Conservation (phyloP, 2,888 invertebrate genomes). For the Brachynemurus nebulosus region DNA sequence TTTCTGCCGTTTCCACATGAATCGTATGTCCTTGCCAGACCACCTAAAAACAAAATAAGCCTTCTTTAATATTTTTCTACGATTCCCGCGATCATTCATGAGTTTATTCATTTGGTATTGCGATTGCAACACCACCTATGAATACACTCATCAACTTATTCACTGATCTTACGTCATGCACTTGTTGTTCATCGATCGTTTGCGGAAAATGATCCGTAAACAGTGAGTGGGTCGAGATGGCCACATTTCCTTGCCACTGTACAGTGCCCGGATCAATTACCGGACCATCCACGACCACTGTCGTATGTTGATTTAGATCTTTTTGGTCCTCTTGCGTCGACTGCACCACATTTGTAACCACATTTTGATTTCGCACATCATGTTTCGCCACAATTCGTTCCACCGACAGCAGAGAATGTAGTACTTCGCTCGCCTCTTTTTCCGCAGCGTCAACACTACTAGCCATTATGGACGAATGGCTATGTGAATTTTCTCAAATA, state of each 20-base stretch:
- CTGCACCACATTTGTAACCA: not conserved
- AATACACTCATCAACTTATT: too few species aligned
- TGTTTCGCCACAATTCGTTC: slow-evolving; percentile 45
- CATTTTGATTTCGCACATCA: slow-evolving; percentile 2
- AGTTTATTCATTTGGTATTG: too few species aligned
- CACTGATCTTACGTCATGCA: slow-evolving; percentile 16
- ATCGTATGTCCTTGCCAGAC: slow-evolving; percentile 54
- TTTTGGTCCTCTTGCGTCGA: not conserved
- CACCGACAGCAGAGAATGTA: slow-evolving; percentile 50
- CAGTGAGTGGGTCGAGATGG: slow-evolving; percentile 30
- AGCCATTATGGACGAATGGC: not conserved
- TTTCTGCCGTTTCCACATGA: slow-evolving; percentile 38
- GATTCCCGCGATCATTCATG: too few species aligned
- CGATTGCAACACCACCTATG: too few species aligned
- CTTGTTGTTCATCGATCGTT: slow-evolving; percentile 31
- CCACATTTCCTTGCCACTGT: slow-evolving; percentile 49
- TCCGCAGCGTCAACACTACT: slow-evolving; percentile 49
- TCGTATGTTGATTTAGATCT: not conserved
- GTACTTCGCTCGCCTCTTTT: slow-evolving; percentile 56
- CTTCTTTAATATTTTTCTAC: too few species aligned
- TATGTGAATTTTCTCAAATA: not conserved
- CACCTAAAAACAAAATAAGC: slow-evolving; percentile 44
- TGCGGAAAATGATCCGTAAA: slow-evolving; percentile 30
- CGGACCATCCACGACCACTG: slow-evolving; percentile 28
- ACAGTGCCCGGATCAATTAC: too few species aligned